phyloP scores from a whole-genome alignment of 2,888 invertebrate species.

The Spicauda simplicius region DNA sequence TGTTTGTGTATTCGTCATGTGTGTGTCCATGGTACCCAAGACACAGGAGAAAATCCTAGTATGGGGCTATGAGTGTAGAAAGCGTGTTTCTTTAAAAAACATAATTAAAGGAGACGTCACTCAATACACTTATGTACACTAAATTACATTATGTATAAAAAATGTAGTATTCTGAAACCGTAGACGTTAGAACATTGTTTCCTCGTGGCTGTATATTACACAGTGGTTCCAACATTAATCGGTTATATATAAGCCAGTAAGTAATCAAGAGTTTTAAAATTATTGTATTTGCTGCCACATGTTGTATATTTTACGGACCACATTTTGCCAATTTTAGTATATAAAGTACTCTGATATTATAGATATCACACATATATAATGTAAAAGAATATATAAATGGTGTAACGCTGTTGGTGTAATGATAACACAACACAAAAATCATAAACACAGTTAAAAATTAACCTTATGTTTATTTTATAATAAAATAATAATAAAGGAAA shows the following conservation, averaged over 20 bases:
- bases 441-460: no score
- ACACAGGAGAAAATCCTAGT: no score
- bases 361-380: slow-evolving; percentile 28
- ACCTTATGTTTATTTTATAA: no score
- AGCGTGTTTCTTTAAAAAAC: no score
- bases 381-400: neutral
- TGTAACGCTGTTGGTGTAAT: neutral
- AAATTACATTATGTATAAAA: neutral
- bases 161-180: neutral
- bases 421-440: no score
- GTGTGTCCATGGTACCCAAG: no score
- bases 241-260: slow-evolving; percentile 24
- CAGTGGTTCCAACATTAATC: slow-evolving; percentile 16
- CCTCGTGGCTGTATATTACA: slow-evolving; percentile 7
- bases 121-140: no score
- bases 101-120: slow-evolving; percentile 28
- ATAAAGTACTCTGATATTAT: slow-evolving; percentile 45
- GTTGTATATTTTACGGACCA: slow-evolving; percentile 62
- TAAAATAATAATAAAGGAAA: no score
- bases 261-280: slow-evolving; percentile 25
- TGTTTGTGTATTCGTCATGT: no score
- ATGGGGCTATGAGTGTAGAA: no score
- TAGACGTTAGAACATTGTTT: neutral
- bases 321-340: slow-evolving; percentile 70
- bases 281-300: slow-evolving; percentile 39